Base-by-base conservation (phyloP, 2,888 invertebrate genomes). In the Malachius bipustulatus region DNA sequence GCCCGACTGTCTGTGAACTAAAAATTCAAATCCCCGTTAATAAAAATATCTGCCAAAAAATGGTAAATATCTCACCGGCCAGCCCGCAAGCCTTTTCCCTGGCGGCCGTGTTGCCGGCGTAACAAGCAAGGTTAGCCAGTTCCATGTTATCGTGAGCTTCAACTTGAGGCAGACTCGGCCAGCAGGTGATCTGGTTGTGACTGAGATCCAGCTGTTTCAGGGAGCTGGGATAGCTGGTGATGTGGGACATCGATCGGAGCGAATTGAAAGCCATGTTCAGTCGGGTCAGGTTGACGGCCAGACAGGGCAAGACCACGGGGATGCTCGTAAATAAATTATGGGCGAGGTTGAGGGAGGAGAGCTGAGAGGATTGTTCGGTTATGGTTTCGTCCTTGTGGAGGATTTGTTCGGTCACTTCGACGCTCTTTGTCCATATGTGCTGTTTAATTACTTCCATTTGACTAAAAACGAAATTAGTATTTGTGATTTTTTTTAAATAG, bases 201-300 rank as follows among this genome's bases (percentile, higher is more conserved):
- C 90, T 89, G 24, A 97, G 68, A 63, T 97, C 96, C 27, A 98
- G 63, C 57, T 93, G 90, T 40, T 91, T 87, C 4, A 97, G 66
- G 30, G 79, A 77, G 26, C 80, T 77, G 0, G 97, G 96, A 60
- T 90, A 93, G 34, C 84, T 82, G 8, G 87, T 87, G 36, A 94
- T 83, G 52, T 81, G 80, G 2, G 89, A 89, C 77, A 91, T 82
- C 0, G 78, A 77, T 42, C 74, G 59, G 31, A 75, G 65, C 39
- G 79, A 79, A 62, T 97, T 97, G 55, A 88, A 87, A 0, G 91
- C 82, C 72, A 98, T 75, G 57, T 93, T 93, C 10, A 98, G 71
- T 26, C 88, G 68, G 0, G 85, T 81, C 15, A 98, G 70, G 48
- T 77, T 77, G 0, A 90, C 82, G 3, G 90, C 93, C 37, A 89